Conservation (phyloP, 1,140 invertebrate species). For the Drosophila paulistorum region DNA sequence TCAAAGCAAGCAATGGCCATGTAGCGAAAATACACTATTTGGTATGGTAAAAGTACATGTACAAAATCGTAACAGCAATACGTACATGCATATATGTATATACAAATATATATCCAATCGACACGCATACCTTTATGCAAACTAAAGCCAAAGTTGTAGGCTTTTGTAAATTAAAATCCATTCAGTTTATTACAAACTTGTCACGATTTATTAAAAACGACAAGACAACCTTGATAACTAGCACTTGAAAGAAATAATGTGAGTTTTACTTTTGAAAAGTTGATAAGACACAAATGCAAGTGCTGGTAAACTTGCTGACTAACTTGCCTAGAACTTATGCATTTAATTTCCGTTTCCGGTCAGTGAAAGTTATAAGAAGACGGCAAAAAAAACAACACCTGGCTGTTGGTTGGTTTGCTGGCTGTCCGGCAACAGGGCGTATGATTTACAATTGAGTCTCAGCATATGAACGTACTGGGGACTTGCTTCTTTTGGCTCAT, state of each 20-base stretch:
- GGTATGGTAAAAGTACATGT: not conserved
- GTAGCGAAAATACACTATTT: not conserved
- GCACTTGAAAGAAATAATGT: not conserved
- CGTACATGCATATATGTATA: not conserved
- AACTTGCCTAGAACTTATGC: slow-evolving; percentile 59
- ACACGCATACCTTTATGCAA: not conserved
- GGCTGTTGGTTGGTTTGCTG: not conserved
- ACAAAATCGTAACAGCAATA: not conserved
- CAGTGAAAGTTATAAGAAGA: slow-evolving; percentile 65
- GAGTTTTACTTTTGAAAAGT: not conserved
- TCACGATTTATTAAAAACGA: not conserved
- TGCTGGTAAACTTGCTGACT: not conserved
- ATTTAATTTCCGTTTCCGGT: slow-evolving; percentile 80
- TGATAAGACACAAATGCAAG: slow-evolving; percentile 17
- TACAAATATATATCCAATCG: not conserved
- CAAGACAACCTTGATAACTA: not conserved
- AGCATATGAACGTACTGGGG: not conserved
- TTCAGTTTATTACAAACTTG: no score
- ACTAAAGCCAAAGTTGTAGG: not conserved
- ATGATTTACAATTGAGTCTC: slow-evolving; percentile 25
- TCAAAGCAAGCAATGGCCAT: not conserved
- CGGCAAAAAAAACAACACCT: slow-evolving; percentile 46
- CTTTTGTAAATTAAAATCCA: no score
- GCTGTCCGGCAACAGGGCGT: slow-evolving; percentile 11
- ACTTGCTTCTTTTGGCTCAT: slow-evolving; percentile 7